Conservation (phyloP, 2,888 invertebrate genomes). For the Adineta ricciae region DNA sequence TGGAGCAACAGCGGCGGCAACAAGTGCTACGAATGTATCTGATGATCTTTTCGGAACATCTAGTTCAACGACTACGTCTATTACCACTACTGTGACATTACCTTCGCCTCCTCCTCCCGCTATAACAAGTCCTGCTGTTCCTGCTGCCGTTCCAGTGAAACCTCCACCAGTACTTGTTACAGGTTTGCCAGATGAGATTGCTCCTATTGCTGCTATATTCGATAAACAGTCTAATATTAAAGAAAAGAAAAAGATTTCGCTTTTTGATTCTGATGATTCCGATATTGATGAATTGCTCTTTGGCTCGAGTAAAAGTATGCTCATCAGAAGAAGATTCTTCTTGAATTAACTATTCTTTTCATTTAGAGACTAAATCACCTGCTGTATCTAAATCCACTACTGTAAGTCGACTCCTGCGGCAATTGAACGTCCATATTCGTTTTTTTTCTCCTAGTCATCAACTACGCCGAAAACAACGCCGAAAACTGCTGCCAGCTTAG, state of each 20-base stretch:
- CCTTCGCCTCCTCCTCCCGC: neutral
- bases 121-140: neutral
- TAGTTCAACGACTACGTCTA: neutral
- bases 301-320: neutral
- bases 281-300: neutral
- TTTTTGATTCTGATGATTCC: constrained; percentile 7
- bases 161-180: neutral
- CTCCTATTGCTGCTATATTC: neutral
- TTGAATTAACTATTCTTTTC: neutral
- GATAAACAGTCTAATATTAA: neutral
- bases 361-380: neutral
- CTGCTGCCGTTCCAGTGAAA: neutral
- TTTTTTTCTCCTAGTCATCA: neutral
- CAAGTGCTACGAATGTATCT: neutral
- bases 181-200: neutral
- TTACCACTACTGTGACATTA: neutral
- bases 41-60: neutral
- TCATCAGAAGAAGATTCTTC: too few species aligned
- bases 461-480: neutral
- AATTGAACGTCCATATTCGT: neutral
- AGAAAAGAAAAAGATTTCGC: neutral
- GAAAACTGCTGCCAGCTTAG: neutral
- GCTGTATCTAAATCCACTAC: neutral
- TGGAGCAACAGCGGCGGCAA: neutral
- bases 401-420: neutral